These are phyloP conservation scores for Crambe crambe DNA, from an alignment of 37 sponge, comb jelly and placozoan species.

Conservation along the genomic window DNA sequence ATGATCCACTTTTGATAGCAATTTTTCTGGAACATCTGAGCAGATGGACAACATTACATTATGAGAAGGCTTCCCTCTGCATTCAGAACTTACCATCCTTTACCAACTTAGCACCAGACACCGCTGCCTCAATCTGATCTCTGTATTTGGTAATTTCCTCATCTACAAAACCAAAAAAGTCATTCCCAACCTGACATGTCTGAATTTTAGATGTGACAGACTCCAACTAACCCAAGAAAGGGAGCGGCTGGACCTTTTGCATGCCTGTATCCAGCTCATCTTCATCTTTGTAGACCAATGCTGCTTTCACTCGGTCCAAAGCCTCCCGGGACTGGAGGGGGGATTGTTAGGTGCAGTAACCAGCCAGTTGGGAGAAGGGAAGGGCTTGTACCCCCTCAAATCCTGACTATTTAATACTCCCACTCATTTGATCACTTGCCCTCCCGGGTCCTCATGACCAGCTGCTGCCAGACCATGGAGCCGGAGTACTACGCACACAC, in stretches of 20 bases:
- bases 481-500: too few relatives aligned
- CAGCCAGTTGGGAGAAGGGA: too few relatives aligned
- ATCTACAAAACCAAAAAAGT: constrained; percentile 9
- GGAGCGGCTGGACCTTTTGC: constrained; percentile 50
- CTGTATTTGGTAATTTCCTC: constrained; percentile 25
- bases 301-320: constrained; percentile 11
- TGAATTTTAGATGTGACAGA: too few relatives aligned
- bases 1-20: constrained; percentile 17
- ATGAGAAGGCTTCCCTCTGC: too few relatives aligned
- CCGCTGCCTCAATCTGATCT: constrained; percentile 5
- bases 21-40: constrained; percentile 22
- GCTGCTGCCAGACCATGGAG: too few relatives aligned
- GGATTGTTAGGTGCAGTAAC: too few relatives aligned
- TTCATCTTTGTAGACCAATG: constrained; percentile 27
- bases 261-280: constrained; percentile 39
- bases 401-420: too few relatives aligned
- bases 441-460: too few relatives aligned
- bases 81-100: constrained; percentile 20
- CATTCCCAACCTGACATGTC: too few relatives aligned
- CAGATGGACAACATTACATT: too few relatives aligned
- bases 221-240: constrained; percentile 29
- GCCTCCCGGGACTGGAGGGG: constrained; percentile 15
- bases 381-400: too few relatives aligned
- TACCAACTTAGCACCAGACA: constrained; percentile 1
- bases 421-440: too few relatives aligned